A percentile compares a stretch with the other conserved stretches of the same genome.
Conservation (phyloP, 2,888 invertebrate species). For the Synergus umbraculus region DNA sequence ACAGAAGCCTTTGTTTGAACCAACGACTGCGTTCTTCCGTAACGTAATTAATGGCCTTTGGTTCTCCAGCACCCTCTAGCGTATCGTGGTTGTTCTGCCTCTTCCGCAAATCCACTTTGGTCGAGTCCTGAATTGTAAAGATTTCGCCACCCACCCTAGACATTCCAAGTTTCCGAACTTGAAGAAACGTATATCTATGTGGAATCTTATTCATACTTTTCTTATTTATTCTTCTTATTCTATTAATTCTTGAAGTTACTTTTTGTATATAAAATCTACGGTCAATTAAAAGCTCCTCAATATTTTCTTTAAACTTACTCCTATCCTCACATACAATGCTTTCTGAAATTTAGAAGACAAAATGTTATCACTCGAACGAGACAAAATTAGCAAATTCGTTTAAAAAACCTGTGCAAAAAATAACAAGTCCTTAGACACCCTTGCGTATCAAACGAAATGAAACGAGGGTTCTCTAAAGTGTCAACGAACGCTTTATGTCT, state of each 20-base stretch:
- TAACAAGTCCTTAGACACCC: conserved; percentile 5
- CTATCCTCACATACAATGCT: neutral
- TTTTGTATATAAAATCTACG: too few species aligned
- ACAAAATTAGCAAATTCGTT: neutral
- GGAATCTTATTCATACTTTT: too few species aligned
- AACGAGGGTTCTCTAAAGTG: conserved; percentile 43
- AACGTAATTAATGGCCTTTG: conserved; percentile 74
- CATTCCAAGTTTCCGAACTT: conserved; percentile 38
- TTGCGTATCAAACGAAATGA: conserved; percentile 16
- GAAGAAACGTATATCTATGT: neutral
- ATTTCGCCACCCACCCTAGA: conserved; percentile 41
- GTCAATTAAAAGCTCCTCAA: too few species aligned
- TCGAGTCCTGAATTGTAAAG: conserved; percentile 56
- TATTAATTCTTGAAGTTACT: too few species aligned
- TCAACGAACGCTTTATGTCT: conserved; percentile 64
- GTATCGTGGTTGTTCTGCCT: conserved; percentile 56
- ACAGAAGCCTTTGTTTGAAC: conserved; percentile 72
- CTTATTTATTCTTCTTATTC: too few species aligned
- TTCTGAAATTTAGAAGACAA: neutral
- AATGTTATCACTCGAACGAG: neutral
- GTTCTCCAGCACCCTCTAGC: conserved; percentile 49
- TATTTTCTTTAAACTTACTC: too few species aligned
- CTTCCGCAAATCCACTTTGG: conserved; percentile 57
- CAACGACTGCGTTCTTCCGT: conserved; percentile 76
- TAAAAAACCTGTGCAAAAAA: neutral